Evolutionary conservation across 1,140 invertebrate species (phyloP), one percentile per base, ranked within the genome.

Genomic region (Drosophila seguyi): DNA sequence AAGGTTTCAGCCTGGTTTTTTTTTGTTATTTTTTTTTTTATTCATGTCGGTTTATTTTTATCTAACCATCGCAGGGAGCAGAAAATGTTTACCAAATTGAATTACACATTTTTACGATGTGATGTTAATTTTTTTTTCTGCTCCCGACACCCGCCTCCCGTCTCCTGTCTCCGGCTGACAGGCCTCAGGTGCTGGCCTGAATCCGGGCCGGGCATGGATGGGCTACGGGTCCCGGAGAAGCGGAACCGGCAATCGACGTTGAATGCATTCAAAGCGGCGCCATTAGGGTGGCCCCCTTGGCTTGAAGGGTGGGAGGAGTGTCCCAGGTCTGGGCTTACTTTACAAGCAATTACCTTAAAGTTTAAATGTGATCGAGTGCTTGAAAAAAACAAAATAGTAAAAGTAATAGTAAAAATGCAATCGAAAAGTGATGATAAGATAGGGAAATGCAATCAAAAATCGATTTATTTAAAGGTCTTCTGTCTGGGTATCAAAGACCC

Each of bases 1-100:
- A 79, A 42, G 68, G 44, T 74, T 71, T 44, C n/a, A 67, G 61
- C 29, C 14, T 47, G 22, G 3, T 38, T 52, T 52, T 42, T 34
- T 18, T 47, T 25, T 62, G 27, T 27, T 27, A 0, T 36, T 36
- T 36, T 34, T 10, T 34, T 63, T 50, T 27, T 48, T 29, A n/a
- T 48, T 34, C 36, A 36, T 44, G n/a, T 44, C 18, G 38, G 22
- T 55, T 69, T 69, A 66, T 68, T 69, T 55, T 53, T 53, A 55
- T 44, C 47, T 67, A 57, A 45, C 62, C 75, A 47, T 50, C n/a
- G 36, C 20, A 59, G 66, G 41, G 45, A 20, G 56, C 66, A 25
- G 62, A 73, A 76, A 81, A 48, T 72, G 41, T 66, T 63, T 56
- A 61, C 60, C 61, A 81, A 78, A 81, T 82, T 47, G 42, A 78